A percentile compares a stretch with the other conserved stretches of the same genome.
These are phyloP conservation scores for Lycodopsis pacificus DNA, from an alignment of 2,797 vertebrate species.

Conservation along the genomic window DNA sequence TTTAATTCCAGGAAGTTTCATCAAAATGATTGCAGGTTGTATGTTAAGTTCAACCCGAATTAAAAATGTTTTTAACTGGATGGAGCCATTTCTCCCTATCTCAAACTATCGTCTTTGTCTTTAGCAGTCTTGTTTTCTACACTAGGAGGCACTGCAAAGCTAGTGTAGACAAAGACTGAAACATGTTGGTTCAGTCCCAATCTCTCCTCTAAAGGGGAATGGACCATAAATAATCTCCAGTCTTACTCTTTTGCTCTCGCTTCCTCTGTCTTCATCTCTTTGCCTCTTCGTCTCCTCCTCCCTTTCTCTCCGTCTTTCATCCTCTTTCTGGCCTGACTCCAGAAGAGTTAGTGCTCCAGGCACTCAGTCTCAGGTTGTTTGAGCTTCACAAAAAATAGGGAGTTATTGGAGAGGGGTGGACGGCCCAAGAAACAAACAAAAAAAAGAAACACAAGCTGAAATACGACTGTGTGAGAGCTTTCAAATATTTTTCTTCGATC, in stretches of 20 bases:
- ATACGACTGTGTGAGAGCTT: constrained; percentile 37
- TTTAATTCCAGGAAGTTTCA: neutral
- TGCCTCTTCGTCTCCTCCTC: constrained; percentile 33
- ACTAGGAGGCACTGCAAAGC: constrained; percentile 30
- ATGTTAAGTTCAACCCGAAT: neutral
- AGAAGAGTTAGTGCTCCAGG: constrained; percentile 69
- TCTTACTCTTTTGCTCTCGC: constrained; percentile 16
- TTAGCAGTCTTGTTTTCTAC: constrained; percentile 6
- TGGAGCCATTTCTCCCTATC: neutral
- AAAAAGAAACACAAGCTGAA: constrained; percentile 16
- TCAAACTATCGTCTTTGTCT: neutral
- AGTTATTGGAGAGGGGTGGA: constrained; percentile 51
- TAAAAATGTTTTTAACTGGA: neutral
- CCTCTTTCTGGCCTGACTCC: constrained; percentile 61
- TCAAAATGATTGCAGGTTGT: neutral
- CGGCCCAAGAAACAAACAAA: constrained; percentile 32
- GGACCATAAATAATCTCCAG: constrained; percentile 30
- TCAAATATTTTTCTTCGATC: constrained; percentile 61
- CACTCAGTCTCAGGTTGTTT: constrained; percentile 66
- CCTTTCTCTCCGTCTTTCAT: constrained; percentile 27
- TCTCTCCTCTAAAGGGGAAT: constrained; percentile 19
- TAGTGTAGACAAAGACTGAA: constrained; percentile 22
- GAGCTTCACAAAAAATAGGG: constrained; percentile 49
- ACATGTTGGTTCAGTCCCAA: constrained; percentile 32
- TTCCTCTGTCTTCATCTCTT: constrained; percentile 38